Conservation (phyloP, 2,113 vertebrate species). For the Piprites chloris region DNA sequence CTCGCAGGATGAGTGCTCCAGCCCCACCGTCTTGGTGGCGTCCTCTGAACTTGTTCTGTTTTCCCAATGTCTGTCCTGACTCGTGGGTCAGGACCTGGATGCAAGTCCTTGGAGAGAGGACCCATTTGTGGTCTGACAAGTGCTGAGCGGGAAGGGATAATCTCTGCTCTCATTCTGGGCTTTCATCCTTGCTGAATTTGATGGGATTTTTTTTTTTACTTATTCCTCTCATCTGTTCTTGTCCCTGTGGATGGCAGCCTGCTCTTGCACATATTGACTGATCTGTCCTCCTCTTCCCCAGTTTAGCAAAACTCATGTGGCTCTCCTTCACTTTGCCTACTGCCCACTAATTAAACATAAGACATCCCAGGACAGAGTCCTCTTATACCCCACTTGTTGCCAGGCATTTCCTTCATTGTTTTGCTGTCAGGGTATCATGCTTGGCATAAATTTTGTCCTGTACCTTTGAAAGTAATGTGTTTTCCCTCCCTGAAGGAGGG, state of each 20-base stretch:
- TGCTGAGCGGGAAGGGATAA: neutral
- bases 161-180: neutral
- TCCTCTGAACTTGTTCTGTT: neutral
- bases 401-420: neutral
- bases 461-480: neutral
- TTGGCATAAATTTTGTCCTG: neutral
- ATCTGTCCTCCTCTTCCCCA: neutral
- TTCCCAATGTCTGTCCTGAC: neutral
- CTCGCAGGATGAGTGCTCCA: fast-evolving
- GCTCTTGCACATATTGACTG: neutral
- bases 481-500: neutral
- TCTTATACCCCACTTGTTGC: neutral
- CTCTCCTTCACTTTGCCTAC: neutral
- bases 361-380: fast-evolving
- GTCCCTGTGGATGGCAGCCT: neutral
- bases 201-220: neutral
- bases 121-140: neutral
- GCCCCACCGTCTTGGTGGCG: no score
- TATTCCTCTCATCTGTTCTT: neutral
- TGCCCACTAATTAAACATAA: neutral
- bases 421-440: neutral
- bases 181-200: neutral
- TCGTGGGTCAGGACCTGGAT: neutral
- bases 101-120: neutral
- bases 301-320: fast-evolving